Percentiles rank a stretch among this genome's conserved stretches.
Conservation (phyloP, 2,113 vertebrate genomes). For the Strigops habroptila region DNA sequence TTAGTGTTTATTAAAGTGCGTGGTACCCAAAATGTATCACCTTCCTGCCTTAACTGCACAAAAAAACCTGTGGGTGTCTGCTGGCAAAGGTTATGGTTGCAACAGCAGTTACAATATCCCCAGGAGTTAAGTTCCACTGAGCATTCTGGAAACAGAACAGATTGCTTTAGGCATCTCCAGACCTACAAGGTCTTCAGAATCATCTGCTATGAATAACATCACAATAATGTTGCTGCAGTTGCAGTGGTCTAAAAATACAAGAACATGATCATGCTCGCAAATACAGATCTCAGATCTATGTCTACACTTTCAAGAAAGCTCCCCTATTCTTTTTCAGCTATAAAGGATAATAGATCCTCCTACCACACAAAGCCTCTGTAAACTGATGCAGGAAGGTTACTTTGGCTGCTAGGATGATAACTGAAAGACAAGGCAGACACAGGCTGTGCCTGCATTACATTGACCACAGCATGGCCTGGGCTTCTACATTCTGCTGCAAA, state of each 20-base stretch:
- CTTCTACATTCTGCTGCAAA: not conserved
- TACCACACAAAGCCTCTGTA: not conserved
- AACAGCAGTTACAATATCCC: not conserved
- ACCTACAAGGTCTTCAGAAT: not conserved
- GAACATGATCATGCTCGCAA: not conserved
- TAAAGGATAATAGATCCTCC: not conserved
- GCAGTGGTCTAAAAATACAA: not conserved
- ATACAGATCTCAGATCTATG: not conserved
- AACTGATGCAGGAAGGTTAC: not conserved
- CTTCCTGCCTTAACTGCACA: not conserved
- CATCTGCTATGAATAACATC: not conserved
- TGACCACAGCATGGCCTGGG: not conserved
- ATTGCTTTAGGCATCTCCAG: not conserved
- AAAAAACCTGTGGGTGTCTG: not conserved
- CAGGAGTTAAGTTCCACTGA: not conserved
- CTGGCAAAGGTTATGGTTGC: not conserved
- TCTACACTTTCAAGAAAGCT: not conserved
- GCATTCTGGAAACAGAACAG: not conserved
- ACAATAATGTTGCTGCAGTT: not conserved
- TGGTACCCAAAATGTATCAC: fast-evolving
- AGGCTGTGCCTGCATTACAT: not conserved
- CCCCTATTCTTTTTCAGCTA: not conserved
- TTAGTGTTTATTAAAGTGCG: not conserved
- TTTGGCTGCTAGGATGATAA: not conserved
- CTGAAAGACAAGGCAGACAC: not conserved